Evolutionary conservation across 2,888 invertebrate genomes (phyloP).

Genomic region (Embidobia sp.): DNA sequence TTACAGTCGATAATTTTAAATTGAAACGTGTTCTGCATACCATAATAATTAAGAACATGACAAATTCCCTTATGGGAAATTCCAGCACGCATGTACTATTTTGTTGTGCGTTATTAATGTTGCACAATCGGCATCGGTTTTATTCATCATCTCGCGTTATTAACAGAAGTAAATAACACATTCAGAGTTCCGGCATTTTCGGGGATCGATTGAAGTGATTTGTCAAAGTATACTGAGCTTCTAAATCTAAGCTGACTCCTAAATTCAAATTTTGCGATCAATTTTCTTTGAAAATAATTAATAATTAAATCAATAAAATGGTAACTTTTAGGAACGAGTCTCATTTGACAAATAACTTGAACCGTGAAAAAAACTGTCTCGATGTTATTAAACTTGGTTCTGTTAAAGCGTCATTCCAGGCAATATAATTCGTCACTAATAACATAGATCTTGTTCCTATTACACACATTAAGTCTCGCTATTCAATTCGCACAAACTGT

Average conservation of each 20-base stretch:
- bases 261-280: too few species aligned
- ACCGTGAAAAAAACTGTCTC: constrained; percentile 17
- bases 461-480: constrained; percentile 27
- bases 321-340: too few species aligned
- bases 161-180: too few species aligned
- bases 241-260: too few species aligned
- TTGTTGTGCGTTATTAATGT: neutral
- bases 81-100: constrained; percentile 7
- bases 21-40: constrained; percentile 22
- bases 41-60: constrained; percentile 34
- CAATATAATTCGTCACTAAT: constrained; percentile 39
- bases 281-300: too few species aligned
- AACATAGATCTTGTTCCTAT: constrained; percentile 35
- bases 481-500: constrained; percentile 29
- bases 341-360: constrained; percentile 10
- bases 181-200: too few species aligned
- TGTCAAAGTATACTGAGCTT: too few species aligned
- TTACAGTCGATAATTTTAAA: constrained; percentile 34
- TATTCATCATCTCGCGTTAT: neutral
- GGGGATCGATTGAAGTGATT: constrained; percentile 1
- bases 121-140: neutral
- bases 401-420: constrained; percentile 50
- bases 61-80: constrained; percentile 47
- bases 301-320: too few species aligned
- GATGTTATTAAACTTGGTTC: constrained; percentile 27